These are phyloP conservation scores for Oithona nana DNA, from an alignment of 2,888 invertebrate genomes.

Conservation along the genomic window DNA sequence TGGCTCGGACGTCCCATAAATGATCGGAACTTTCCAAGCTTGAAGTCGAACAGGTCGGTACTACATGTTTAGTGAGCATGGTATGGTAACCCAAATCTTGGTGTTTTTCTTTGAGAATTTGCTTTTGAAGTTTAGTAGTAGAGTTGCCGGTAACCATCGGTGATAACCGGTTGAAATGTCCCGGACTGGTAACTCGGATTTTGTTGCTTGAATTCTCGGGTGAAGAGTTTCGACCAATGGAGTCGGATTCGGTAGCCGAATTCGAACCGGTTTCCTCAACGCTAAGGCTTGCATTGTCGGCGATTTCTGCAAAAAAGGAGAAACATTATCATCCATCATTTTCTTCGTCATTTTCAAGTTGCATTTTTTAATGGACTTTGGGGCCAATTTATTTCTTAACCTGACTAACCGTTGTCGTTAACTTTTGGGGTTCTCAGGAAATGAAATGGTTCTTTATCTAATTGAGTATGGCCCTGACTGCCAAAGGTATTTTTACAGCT, in stretches of 20 bases:
- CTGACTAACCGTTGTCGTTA: too few relatives aligned
- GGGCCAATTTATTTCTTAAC: too few relatives aligned
- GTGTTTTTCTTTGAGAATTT: background rate
- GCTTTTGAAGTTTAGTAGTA: background rate
- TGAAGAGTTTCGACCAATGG: constrained; percentile 5
- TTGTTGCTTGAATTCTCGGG: background rate
- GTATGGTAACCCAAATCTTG: constrained; percentile 4
- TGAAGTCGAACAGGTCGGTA: background rate
- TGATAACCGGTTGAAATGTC: background rate
- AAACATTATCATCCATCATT: too few relatives aligned
- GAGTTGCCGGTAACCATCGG: background rate
- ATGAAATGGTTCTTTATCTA: too few relatives aligned
- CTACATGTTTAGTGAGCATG: too few relatives aligned
- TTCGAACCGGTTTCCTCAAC: background rate
- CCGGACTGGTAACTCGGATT: background rate
- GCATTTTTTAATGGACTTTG: too few relatives aligned
- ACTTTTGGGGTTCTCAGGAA: too few relatives aligned
- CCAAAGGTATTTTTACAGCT: too few relatives aligned
- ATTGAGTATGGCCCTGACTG: too few relatives aligned
- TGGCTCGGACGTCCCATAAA: constrained; percentile 12
- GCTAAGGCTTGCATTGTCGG: background rate
- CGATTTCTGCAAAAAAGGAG: constrained; percentile 6
- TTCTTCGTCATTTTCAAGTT: too few relatives aligned
- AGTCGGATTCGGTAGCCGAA: constrained; percentile 7
- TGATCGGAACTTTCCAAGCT: background rate